These are phyloP conservation scores for Enteromius anoplus DNA, from an alignment of 2,797 vertebrate species.

Conservation along the genomic window DNA sequence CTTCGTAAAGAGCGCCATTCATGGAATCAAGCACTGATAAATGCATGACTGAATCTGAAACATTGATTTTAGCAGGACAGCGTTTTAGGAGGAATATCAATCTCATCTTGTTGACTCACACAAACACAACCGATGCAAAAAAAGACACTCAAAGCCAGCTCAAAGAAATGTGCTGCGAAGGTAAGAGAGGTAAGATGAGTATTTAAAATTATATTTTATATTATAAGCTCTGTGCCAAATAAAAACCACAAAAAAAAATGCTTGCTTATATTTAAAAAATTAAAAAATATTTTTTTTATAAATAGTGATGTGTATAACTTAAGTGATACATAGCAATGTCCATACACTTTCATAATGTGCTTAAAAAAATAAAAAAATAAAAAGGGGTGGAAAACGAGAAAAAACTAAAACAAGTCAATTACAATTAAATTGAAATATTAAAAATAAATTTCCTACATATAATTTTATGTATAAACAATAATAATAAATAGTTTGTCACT, in stretches of 20 bases:
- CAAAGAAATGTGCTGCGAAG: not conserved
- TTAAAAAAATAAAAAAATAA: not conserved
- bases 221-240: not conserved
- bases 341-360: not conserved
- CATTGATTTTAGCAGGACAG: not conserved
- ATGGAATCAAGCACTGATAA: not conserved
- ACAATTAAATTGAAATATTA: not conserved
- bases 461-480: not conserved
- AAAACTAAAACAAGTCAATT: rapidly evolving
- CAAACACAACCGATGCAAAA: not conserved
- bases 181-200: too few relatives aligned
- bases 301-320: not conserved
- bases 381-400: too few relatives aligned
- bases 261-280: not conserved
- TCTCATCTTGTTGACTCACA: not conserved
- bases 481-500: too few relatives aligned
- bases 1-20: not conserved
- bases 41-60: not conserved
- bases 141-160: not conserved
- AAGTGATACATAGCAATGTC: too few relatives aligned
- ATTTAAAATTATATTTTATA: not conserved
- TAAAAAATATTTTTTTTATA: too few relatives aligned
- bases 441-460: not conserved
- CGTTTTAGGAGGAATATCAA: not conserved
- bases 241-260: not conserved